Evolutionary conservation across 2,888 invertebrate species (phyloP), one percentile per base, ranked within the genome.

Genomic region (Pterostichus madidus): DNA sequence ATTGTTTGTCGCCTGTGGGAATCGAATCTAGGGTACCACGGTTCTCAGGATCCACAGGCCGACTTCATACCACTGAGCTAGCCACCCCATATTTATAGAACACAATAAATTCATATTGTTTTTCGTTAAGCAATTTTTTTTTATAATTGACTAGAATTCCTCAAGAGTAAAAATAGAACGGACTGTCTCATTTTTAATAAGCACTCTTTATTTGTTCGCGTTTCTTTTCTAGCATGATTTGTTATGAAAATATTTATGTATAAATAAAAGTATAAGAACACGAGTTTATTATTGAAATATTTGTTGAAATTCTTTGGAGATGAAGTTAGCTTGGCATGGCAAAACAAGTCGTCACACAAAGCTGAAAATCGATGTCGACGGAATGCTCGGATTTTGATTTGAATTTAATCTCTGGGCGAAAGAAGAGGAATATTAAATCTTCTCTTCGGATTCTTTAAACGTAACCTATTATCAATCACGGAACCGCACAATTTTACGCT

Each of bases 401-500:
- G 75, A 75, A 75, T 75, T 75, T 75, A 75, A 75, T 75, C 75
- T 75, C 52, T 32, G 8, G 7, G 44, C 13, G 56, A 56, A 56
- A 78, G 56, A 59, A 44, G 53, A 52, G 56, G 53, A 78, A 59
- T 78, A 78, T 78, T 78, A 78, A 78, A 78, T 78, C 59, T 75
- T 52, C 52, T 75, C 52, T 75, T 75, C 75, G 31, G 32, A 75
- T 78, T 61, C 77, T 56, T 78, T 61, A 78, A 78, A 59, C 56
- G 39, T 61, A 59, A 78, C 78, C 78, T 79, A 68, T 80, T 80
- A 80, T 80, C 80, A 73, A 73, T 73, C 71, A 83, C 44, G 61
- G 32, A 61, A 61, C 76, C 77, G 53, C 83, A 83, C 76, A 83
- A 83, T 83, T 76, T 83, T 77, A 64, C 83, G 52, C 61, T 77